Base-by-base conservation (phyloP, 1,140 invertebrate species). In the Tetramorium simillimum region DNA sequence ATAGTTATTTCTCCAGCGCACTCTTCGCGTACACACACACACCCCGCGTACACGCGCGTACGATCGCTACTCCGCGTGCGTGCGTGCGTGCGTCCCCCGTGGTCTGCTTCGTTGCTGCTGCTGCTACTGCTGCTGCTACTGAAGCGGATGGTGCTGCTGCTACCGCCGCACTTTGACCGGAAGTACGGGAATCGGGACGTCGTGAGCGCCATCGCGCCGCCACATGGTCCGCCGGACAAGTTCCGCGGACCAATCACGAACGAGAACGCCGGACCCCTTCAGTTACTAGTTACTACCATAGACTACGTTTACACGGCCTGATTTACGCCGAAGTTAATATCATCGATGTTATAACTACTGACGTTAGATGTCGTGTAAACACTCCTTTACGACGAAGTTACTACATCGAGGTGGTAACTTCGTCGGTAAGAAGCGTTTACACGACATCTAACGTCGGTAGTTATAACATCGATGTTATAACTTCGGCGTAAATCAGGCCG, bases 21-120 rank as follows among this genome's bases (percentile, higher is more conserved):
- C 77, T 40, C 43, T 14, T 53, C 53, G 53, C 77, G 40, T 49
- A 82, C 91, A 89, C 91, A 91, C 89, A 77, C 86, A 81, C 88
- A 84, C 51, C 4, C 18, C 89, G 90, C 89, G 81, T 92, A 92
- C 93, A 91, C 93, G 90, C 93, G 92, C 92, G 90, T 94, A 84
- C 46, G 46, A 56, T 84, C 91, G 89, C 88, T 92, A 81, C 86
- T 92, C 93, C 87, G 86, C 88, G 90, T 91, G 90, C 89, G 87
- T 90, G 77, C 89, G 87, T 90, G 73, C 88, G 90, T 91, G 90
- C 87, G 90, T 90, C 80, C 90, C 90, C 90, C 90, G 90, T 91
- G 90, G 90, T 91, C 89, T 81, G 89, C 90, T 88, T 88, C 86
- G 87, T 82, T 88, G 86, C 87, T 90, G 78, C 63, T 49, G 46